Base-by-base conservation (phyloP, 2,797 vertebrate species). In the Alcedo quadribrachys region DNA sequence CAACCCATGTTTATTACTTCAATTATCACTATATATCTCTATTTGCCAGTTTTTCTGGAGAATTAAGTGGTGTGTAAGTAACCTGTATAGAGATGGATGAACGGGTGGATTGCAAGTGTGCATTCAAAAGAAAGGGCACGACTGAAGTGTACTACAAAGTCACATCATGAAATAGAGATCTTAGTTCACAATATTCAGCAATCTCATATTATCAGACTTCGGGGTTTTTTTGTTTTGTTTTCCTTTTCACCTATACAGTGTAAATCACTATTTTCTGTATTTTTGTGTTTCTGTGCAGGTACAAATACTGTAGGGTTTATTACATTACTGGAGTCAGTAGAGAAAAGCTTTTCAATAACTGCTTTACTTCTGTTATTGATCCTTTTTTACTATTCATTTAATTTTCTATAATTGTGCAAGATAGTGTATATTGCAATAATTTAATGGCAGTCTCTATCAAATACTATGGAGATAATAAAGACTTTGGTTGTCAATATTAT, bases 401-500 rank as follows among this genome's bases (percentile, higher is more conserved):
- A 48, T 93, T 91, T 94, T 94, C 86, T 76, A 37, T 65, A 90
- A 85, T 82, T 77, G 17, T 12, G 4, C 71, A 86, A 76, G 87
- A 89, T 58, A 82, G 61, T 62, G 35, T 62, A 43, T 54, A 55
- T 42, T 75, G 74, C 81, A 84, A 71, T 57, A 89, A 93, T 91
- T 75, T 92, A 93, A 82, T 81, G 76, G 79, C 51, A 53, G 37
- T 91, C 33, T 94, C 65, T 85, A 92, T 55, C 65, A 88, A 88
- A 95, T 90, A 60, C 61, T 77, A 20, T 75, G 12, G 53, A 85
- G 53, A 67, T 67, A 89, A 89, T 88, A 63, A 75, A 94, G 83
- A 67, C 28, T 67, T 94, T 89, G 45, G 87, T 94, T 95, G 87
- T 89, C 85, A 81, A 87, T 92, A 86, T 54, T 40, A 78, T 58